These are phyloP conservation scores for Coleophora deauratella DNA, from an alignment of 2,888 invertebrate species.

Conservation along the genomic window DNA sequence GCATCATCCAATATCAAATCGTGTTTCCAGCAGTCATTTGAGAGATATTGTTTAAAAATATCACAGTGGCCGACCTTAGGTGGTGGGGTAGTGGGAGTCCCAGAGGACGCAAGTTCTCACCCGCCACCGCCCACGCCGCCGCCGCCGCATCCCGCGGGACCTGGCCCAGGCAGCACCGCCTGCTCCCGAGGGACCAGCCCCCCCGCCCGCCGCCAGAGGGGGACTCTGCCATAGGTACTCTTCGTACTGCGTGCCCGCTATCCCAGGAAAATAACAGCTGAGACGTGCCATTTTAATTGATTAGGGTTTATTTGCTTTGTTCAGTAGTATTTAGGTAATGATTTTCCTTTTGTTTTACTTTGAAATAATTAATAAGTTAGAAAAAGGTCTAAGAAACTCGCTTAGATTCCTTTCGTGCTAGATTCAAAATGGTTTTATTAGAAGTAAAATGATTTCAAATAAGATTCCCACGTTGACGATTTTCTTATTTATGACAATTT, in stretches of 20 bases:
- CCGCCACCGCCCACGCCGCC: conserved; percentile 53
- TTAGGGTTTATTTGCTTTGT: conserved; percentile 14
- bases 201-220: conserved; percentile 21
- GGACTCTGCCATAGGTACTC: too few relatives aligned
- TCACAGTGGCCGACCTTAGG: conserved; percentile 46
- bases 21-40: conserved; percentile 5
- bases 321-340: too few relatives aligned
- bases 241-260: conserved; percentile 24
- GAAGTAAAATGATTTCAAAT: too few relatives aligned
- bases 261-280: conserved; percentile 57
- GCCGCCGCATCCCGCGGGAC: conserved; percentile 44
- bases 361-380: too few relatives aligned
- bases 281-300: conserved; percentile 65
- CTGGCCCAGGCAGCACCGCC: conserved; percentile 65
- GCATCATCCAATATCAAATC: background rate
- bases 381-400: too few relatives aligned
- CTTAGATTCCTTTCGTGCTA: too few relatives aligned
- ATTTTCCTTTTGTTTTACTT: too few relatives aligned
- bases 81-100: conserved; percentile 48
- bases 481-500: too few relatives aligned
- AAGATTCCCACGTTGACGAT: too few relatives aligned
- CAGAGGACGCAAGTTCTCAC: conserved; percentile 60
- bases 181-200: conserved; percentile 52
- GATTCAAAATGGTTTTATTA: too few relatives aligned
- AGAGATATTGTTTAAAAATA: conserved; percentile 56